phyloP scores from a whole-genome alignment of 2,113 vertebrate species.

The Ciconia boyciana region DNA sequence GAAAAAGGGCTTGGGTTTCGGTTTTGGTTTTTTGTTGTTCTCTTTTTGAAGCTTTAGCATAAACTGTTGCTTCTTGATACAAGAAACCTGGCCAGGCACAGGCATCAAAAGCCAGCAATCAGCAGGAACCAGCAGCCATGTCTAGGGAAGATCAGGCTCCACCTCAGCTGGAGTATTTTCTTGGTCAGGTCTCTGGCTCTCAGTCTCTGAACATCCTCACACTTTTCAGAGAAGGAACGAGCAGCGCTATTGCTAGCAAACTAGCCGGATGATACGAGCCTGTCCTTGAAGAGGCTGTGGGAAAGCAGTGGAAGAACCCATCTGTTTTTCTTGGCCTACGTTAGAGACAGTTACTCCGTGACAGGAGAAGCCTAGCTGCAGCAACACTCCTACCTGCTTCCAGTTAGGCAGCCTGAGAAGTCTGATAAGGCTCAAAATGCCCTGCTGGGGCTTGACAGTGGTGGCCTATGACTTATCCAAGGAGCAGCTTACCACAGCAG shows the following conservation, averaged over 20 bases:
- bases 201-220: background rate
- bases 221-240: background rate
- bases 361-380: background rate
- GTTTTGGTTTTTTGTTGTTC: background rate
- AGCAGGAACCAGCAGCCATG: background rate
- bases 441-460: rapidly evolving
- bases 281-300: background rate
- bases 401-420: background rate
- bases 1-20: background rate
- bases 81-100: background rate
- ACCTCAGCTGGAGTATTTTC: background rate
- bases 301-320: background rate
- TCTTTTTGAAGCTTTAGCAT: background rate
- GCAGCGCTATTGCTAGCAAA: rapidly evolving
- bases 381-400: background rate
- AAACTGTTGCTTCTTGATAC: background rate
- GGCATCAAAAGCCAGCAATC: background rate
- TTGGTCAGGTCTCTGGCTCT: background rate
- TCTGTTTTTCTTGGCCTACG: background rate
- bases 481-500: background rate
- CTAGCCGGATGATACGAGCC: rapidly evolving
- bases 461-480: conserved; percentile 12
- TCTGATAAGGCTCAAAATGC: background rate
- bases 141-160: background rate
- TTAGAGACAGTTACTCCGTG: background rate